phyloP scores from a whole-genome alignment of 2,888 invertebrate genomes.

The Hylaea fasciaria region DNA sequence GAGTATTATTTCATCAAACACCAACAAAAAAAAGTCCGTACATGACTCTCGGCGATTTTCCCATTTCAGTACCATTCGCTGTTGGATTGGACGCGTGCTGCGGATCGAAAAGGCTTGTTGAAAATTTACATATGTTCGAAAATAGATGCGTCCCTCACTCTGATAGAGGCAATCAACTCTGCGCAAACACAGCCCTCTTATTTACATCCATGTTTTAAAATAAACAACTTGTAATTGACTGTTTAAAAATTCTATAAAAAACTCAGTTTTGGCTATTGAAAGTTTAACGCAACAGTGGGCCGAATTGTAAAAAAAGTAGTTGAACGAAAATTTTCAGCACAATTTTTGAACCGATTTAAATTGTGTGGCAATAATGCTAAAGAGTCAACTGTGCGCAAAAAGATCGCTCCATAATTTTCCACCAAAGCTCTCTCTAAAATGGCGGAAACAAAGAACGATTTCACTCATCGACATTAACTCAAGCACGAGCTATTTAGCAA shows the following conservation, averaged over 20 bases:
- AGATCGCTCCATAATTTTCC: conserved; percentile 5
- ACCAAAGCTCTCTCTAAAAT: conserved; percentile 6
- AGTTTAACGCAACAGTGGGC: neutral
- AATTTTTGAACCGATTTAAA: too few relatives aligned
- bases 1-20: conserved; percentile 35
- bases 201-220: conserved; percentile 63
- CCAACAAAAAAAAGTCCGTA: conserved; percentile 44
- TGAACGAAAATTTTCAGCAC: too few relatives aligned
- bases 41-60: conserved; percentile 67
- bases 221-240: conserved; percentile 58
- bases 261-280: conserved; percentile 4
- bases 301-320: neutral
- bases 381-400: neutral
- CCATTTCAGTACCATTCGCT: conserved; percentile 74
- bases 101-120: conserved; percentile 79
- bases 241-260: conserved; percentile 47
- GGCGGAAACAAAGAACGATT: conserved; percentile 43
- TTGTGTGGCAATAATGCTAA: too few relatives aligned
- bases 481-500: conserved; percentile 67
- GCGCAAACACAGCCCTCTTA: conserved; percentile 66
- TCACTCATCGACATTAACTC: conserved; percentile 53
- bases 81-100: conserved; percentile 75
- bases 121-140: conserved; percentile 78
- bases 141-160: conserved; percentile 59
- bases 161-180: conserved; percentile 73